Percentiles rank a stretch among this genome's conserved stretches.
Evolutionary conservation across 2,113 vertebrate genomes (phyloP).

Genomic region (Mellivora capensis): DNA sequence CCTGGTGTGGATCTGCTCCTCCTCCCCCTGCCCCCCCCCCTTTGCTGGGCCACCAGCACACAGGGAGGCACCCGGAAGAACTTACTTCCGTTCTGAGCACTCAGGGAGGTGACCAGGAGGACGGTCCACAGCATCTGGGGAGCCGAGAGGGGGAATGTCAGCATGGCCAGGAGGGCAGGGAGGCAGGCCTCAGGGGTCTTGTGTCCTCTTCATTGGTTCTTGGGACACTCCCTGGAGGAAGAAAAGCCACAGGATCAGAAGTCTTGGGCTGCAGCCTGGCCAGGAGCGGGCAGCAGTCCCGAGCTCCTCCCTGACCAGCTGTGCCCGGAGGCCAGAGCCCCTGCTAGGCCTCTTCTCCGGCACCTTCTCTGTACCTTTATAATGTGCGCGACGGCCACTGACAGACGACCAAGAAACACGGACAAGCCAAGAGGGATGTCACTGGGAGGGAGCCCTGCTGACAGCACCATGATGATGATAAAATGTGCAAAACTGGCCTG

Average conservation of each 20-base stretch:
- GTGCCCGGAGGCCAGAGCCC: background rate
- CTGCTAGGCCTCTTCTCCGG: rapidly evolving
- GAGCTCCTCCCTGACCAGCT: background rate
- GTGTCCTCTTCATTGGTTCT: background rate
- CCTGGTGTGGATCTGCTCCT: no score
- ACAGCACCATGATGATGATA: background rate
- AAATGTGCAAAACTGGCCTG: background rate
- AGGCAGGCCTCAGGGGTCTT: background rate
- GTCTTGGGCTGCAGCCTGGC: background rate
- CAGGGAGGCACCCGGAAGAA: rapidly evolving
- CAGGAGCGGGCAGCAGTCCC: rapidly evolving
- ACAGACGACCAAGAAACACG: background rate
- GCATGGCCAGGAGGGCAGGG: background rate
- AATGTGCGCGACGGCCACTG: no score
- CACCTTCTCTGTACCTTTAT: background rate
- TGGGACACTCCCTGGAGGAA: background rate
- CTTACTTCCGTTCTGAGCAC: background rate
- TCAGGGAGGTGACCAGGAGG: background rate
- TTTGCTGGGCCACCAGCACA: rapidly evolving
- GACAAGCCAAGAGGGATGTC: background rate
- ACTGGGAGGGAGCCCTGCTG: background rate
- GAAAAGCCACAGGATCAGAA: background rate
- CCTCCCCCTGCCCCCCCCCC: background rate
- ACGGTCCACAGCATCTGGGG: background rate
- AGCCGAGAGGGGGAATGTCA: rapidly evolving